Evolutionary conservation across 2,113 vertebrate genomes (phyloP).

Genomic region (Lophius piscatorius): DNA sequence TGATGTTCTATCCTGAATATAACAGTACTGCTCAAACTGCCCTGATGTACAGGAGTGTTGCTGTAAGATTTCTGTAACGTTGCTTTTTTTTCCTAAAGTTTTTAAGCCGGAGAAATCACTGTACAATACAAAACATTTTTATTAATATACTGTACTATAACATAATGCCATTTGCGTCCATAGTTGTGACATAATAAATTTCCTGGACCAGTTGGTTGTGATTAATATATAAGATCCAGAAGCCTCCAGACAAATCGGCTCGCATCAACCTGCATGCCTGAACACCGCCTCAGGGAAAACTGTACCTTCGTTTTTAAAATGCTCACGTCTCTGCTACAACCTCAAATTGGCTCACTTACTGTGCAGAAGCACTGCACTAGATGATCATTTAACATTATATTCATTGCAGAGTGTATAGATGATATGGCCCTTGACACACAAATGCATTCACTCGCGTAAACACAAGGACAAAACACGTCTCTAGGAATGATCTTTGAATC

Average conservation of each 20-base stretch:
- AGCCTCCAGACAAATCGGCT: slow-evolving; percentile 42
- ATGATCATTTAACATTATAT: not conserved
- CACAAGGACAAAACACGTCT: slow-evolving; percentile 8
- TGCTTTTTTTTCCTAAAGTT: too few relatives aligned
- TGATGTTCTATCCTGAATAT: too few relatives aligned
- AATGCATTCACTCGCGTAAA: not conserved
- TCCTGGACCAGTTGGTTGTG: slow-evolving; percentile 52
- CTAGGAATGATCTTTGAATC: slow-evolving; percentile 25
- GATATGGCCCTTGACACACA: slow-evolving; percentile 6
- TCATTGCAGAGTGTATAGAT: not conserved
- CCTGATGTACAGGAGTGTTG: too few relatives aligned
- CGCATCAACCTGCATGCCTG: slow-evolving; percentile 25
- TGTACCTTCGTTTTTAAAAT: slow-evolving; percentile 14
- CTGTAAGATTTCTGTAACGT: too few relatives aligned
- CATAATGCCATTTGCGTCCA: slow-evolving; percentile 19
- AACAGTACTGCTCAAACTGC: too few relatives aligned
- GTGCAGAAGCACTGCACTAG: not conserved
- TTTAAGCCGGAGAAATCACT: slow-evolving; percentile 21
- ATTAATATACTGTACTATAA: slow-evolving; percentile 25
- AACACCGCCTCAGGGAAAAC: slow-evolving; percentile 31
- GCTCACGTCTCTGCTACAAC: slow-evolving; percentile 19
- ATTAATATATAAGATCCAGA: slow-evolving; percentile 46
- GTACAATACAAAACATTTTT: too few relatives aligned
- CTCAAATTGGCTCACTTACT: slow-evolving; percentile 10
- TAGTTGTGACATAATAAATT: slow-evolving; percentile 32